These are phyloP conservation scores for Podarcis raffonei DNA, from an alignment of 2,113 vertebrate genomes.

Conservation along the genomic window DNA sequence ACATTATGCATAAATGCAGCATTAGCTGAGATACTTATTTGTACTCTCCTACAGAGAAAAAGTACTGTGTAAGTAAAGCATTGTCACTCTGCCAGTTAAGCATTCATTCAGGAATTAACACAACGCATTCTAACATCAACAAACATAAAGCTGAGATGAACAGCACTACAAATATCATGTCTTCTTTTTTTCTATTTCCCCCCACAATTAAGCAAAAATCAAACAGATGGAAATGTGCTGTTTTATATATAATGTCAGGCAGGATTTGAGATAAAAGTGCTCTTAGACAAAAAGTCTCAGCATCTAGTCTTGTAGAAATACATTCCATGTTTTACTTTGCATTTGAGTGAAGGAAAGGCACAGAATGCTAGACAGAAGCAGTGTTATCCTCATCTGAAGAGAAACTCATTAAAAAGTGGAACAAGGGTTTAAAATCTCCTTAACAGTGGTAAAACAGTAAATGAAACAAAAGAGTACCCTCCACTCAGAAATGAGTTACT, in stretches of 20 bases:
- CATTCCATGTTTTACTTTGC: not conserved
- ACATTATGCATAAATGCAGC: not conserved
- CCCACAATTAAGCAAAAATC: not conserved
- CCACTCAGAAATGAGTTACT: not conserved
- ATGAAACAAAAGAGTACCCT: not conserved
- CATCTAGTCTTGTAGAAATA: not conserved
- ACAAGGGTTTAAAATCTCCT: not conserved
- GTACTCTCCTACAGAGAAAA: not conserved
- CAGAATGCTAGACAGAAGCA: not conserved
- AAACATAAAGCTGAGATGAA: conserved; percentile 11
- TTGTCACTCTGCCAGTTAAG: not conserved
- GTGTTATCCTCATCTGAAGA: not conserved
- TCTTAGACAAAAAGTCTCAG: not conserved
- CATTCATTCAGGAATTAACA: not conserved
- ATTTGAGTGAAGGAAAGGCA: not conserved
- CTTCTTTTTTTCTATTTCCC: not conserved
- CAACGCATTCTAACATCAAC: not conserved
- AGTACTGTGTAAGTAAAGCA: not conserved
- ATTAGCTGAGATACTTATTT: conserved; percentile 18
- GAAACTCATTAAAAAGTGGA: not conserved
- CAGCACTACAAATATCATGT: not conserved
- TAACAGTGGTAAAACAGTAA: not conserved
- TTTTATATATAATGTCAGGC: not conserved
- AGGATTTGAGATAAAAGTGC: not conserved
- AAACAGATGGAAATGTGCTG: not conserved